Evolutionary conservation across 2,797 vertebrate species (phyloP), one percentile per base, ranked within the genome.

Genomic region (Ctenopoma kingsleyae): DNA sequence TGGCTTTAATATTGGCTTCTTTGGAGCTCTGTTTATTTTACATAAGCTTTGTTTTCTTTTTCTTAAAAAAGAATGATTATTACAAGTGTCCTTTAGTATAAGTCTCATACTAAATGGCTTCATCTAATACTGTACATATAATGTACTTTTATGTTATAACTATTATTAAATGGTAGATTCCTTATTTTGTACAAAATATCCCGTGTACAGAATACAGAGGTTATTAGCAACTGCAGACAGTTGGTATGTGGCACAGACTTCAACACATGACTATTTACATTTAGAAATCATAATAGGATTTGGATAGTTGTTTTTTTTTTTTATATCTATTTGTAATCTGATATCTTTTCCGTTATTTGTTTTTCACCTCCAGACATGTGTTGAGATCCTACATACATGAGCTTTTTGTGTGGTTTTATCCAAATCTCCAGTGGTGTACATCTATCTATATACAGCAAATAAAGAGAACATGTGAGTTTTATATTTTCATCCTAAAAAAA

Each of bases 131-230:
- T 98, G 97, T 98, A 98, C 94, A 98, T 97, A 97, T 95, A 93
- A 95, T 97, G 96, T 97, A 97, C 95, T 95, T 96, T 96, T 95
- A 95, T 91, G 95, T 97, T 96, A 94, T 95, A 94, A 96, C 96
- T 91, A 85, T 90, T 91, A 89, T 87, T 91, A 86, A 91, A 92
- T 87, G 85, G 79, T 94, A 97, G 96, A 96, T 95, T 96, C 90
- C 83, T 91, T 96, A 97, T 97, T 99, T 99, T 99, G 96, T 98
- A 98, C 95, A 97, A 97, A 96, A 94, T 94, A 78, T 90, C 94
- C 93, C 89, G 92, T 98, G 96, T 98, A 98, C 96, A 97, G 96
- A 96, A 95, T 94, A 82, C 93, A 95, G 94, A 94, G 88, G 90
- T 95, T 96, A 94, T 94, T 95, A 96, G 95, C 95, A 94, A 92